Evolutionary conservation across 2,797 vertebrate species (phyloP).

Genomic region (Lerista edwardsae): DNA sequence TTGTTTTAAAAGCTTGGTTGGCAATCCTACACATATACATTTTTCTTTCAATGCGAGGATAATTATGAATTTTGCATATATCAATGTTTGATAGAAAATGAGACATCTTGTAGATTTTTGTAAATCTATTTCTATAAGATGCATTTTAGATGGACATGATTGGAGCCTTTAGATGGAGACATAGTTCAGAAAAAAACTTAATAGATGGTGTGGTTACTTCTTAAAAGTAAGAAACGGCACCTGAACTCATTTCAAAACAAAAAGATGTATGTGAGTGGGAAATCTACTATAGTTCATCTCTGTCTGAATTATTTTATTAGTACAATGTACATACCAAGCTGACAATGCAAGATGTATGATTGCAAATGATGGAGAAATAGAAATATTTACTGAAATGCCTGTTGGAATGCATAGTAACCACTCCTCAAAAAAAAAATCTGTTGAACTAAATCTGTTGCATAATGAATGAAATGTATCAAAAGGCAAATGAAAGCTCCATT

Average conservation of each 20-base stretch:
- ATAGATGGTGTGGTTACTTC: constrained; percentile 54
- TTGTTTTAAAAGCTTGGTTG: neutral
- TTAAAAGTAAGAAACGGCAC: constrained; percentile 49
- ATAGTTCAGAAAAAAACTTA: constrained; percentile 80
- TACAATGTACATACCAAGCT: constrained; percentile 59
- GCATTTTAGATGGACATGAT: constrained; percentile 54
- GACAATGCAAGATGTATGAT: constrained; percentile 65
- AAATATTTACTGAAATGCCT: constrained; percentile 60
- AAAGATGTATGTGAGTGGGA: constrained; percentile 49
- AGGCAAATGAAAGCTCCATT: constrained; percentile 73
- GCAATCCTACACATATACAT: neutral
- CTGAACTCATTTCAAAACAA: constrained; percentile 53
- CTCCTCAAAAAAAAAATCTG: constrained; percentile 63
- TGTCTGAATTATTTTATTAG: constrained; percentile 49
- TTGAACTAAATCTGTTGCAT: constrained; percentile 62
- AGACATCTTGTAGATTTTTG: neutral
- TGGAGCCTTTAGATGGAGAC: constrained; percentile 92
- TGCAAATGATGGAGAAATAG: constrained; percentile 56
- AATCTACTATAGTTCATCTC: constrained; percentile 56
- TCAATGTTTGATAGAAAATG: neutral
- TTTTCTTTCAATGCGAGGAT: neutral
- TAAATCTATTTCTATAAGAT: constrained; percentile 38
- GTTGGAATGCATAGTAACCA: constrained; percentile 62
- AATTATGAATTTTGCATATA: neutral
- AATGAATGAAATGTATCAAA: constrained; percentile 73